Evolutionary conservation across 2,113 vertebrate species (phyloP), one percentile per base, ranked within the genome.

Genomic region (Mionectes macconnelli): DNA sequence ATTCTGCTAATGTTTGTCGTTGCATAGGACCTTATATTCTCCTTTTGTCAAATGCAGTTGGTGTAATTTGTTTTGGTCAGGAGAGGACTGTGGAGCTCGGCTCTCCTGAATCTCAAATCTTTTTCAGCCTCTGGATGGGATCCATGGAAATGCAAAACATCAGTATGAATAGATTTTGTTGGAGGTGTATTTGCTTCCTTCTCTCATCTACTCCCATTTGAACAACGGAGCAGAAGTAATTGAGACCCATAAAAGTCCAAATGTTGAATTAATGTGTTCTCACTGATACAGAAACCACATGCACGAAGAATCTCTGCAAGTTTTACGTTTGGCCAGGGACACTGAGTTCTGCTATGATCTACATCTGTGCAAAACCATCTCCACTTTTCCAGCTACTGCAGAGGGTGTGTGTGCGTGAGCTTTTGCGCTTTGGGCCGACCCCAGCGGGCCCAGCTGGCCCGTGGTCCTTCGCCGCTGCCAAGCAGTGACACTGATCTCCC

Each of bases 381-480:
- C 52, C 15, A 5, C 4, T 1, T 50, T 83, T 24, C 60, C 63
- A 70, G 83, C n/a, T 49, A 50, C 56, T 30, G 28, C 60, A 6
- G 39, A 22, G 21, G 4, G 12, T 5, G 59, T 4, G n/a, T 2
- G 9, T 42, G 49, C 4, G 1, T 9, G 47, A 84, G 14, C 63
- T 30, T 21, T 22, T 4, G 1, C 40, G 37, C 39, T 70, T 49
- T 10, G 30, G 69, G 25, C 69, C 33, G 57, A 15, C 9, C 33
- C 53, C 7, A 18, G 56, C 50, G 31, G 7, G 40, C 70, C 63
- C 80, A 50, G 47, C 21, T 0, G 3, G 21, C 8, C 22, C 2
- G 0, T 30, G 24, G 57, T 22, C 40, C 64, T 39, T 44, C 8
- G 69, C 25, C 1, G 0, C 57, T 55, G 33, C 60, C 28, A 18